Conservation (phyloP, 2,888 invertebrate species). For the Pandemis heparana region DNA sequence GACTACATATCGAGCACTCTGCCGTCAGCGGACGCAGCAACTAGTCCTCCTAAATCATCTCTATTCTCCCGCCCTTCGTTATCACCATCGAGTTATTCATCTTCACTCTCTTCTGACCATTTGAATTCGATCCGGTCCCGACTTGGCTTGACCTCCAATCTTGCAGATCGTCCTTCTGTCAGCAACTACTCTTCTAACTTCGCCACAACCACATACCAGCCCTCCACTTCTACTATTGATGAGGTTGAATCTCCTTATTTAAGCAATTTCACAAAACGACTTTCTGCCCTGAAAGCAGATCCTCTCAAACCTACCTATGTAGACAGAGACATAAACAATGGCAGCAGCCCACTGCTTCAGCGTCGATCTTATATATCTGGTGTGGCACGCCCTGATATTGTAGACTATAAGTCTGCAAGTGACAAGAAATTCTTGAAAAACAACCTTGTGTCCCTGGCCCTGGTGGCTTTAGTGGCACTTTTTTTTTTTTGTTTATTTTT, state of each 20-base stretch:
- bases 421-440: slow-evolving; percentile 85
- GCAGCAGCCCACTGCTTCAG: slow-evolving; percentile 66
- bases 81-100: slow-evolving; percentile 67
- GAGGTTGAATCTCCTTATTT: slow-evolving; percentile 89
- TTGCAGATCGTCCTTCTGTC: slow-evolving; percentile 69
- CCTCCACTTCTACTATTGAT: slow-evolving; percentile 73
- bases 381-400: slow-evolving; percentile 68
- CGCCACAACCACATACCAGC: slow-evolving; percentile 67
- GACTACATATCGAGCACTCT: slow-evolving; percentile 77
- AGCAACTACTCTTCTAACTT: slow-evolving; percentile 67
- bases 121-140: slow-evolving; percentile 86
- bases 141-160: slow-evolving; percentile 80
- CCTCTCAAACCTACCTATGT: slow-evolving; percentile 62
- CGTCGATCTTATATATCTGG: slow-evolving; percentile 75
- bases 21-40: slow-evolving; percentile 64
- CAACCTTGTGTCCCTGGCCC: slow-evolving; percentile 87
- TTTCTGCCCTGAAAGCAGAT: slow-evolving; percentile 81
- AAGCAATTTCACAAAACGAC: slow-evolving; percentile 89
- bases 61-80: slow-evolving; percentile 75
- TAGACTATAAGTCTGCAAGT: slow-evolving; percentile 73
- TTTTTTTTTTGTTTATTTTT: slow-evolving; percentile 89
- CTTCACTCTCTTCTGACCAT: slow-evolving; percentile 77
- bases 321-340: slow-evolving; percentile 76
- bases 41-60: slow-evolving; percentile 72
- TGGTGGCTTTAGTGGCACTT: slow-evolving; percentile 86